Percentiles rank a stretch among this genome's conserved stretches.
Evolutionary conservation across 1,140 invertebrate species (phyloP).

Genomic region (Saccostrea glomerata): DNA sequence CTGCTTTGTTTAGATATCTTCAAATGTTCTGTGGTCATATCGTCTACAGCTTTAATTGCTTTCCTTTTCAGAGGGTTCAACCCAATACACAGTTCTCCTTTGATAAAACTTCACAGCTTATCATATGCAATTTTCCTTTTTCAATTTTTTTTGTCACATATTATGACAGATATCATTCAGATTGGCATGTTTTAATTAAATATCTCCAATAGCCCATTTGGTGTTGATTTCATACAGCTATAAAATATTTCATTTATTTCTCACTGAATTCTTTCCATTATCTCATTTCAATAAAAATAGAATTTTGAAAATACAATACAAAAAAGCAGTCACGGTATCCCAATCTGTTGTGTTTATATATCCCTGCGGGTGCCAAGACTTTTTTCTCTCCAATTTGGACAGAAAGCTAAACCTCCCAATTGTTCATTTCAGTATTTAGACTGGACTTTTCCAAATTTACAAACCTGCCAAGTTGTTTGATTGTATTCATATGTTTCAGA

Average conservation of each 20-base stretch:
- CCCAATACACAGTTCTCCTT: constrained; percentile 16
- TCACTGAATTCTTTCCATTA: constrained; percentile 11
- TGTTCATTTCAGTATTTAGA: constrained; percentile 44
- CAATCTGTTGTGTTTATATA: constrained; percentile 42
- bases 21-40: constrained; percentile 19
- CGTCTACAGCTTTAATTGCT: constrained; percentile 2
- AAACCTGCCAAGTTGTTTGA: constrained; percentile 53
- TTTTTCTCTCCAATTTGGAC: constrained; percentile 25
- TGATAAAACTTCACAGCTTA: neutral
- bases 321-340: neutral
- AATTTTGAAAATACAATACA: constrained; percentile 33
- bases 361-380: constrained; percentile 43
- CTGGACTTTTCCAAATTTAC: constrained; percentile 43
- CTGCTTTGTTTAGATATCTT: constrained; percentile 50
- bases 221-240: constrained; percentile 24
- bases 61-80: constrained; percentile 8
- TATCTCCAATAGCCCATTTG: constrained; percentile 22
- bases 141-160: neutral
- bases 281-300: constrained; percentile 44
- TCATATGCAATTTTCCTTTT: constrained; percentile 31
- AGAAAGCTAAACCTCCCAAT: constrained; percentile 33
- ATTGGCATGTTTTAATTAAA: constrained; percentile 22
- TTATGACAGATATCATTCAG: constrained; percentile 7
- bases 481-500: constrained; percentile 51
- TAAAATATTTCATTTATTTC: constrained; percentile 37